Base-by-base conservation (phyloP, 2,797 vertebrate species). In the Sebastiscus tertius region DNA sequence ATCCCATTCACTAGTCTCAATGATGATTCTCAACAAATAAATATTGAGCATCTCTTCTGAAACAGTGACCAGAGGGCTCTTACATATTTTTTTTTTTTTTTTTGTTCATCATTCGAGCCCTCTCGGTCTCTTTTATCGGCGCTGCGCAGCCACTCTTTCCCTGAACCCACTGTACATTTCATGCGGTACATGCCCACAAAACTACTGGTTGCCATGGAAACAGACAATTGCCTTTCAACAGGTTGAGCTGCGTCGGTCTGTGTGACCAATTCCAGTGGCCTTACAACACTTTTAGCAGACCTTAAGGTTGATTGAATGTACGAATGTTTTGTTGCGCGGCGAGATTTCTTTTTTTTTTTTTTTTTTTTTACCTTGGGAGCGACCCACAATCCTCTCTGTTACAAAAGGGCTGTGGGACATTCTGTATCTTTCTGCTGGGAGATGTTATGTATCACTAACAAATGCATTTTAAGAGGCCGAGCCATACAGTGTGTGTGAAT, bases 171-270 rank as follows among this genome's bases (percentile, higher is more conserved):
- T 85, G 88, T 81, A 81, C 77, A 36, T 75, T 80, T 82, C 73
- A 85, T 89, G 86, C 78, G 60, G 80, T 33, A 78, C 77, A 75
- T 79, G 75, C 87, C 81, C 88, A 86, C 84, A 80, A 93, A 94
- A 87, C 84, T 87, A 87, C 77, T 16, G 20, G 94, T 96, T 94
- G 83, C 94, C 88, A 81, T 89, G 93, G 95, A 92, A 94, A 96
- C 95, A 94, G 91, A 94, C 90, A 83, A 90, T 89, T 93, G 88
- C 87, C 58, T 71, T 94, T 85, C 80, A 93, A 89, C 79, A 60
- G 85, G 78, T 90, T 90, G 72, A 69, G 82, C 75, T 81, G 81
- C 39, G 66, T 87, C 34, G 9, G 88, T 78, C 80, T 84, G 66
- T 60, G 46, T 71, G 74, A 83, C 77, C 58, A 73, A 80, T 67